phyloP scores from a whole-genome alignment of 2,888 invertebrate species.

The Endomychus coccineus region DNA sequence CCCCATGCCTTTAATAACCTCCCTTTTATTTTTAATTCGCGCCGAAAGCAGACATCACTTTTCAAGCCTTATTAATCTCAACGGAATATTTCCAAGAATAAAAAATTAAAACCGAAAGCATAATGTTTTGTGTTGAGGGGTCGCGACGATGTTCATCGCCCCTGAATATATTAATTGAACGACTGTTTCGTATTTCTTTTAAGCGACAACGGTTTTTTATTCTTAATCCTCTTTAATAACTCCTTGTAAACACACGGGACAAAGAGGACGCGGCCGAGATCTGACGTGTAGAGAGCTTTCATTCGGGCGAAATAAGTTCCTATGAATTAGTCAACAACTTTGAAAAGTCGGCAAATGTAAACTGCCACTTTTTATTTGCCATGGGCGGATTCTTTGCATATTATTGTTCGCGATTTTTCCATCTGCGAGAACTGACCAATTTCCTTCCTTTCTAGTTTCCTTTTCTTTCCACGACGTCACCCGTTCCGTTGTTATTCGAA shows the following conservation, averaged over 20 bases:
- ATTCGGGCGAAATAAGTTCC: conserved; percentile 35
- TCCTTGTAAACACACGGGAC: conserved; percentile 19
- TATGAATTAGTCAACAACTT: conserved; percentile 42
- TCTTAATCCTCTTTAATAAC: conserved; percentile 39
- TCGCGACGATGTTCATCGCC: conserved; percentile 27
- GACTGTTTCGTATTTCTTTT: conserved; percentile 42
- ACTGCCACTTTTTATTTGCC: conserved; percentile 40
- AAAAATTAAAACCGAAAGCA: conserved; percentile 43
- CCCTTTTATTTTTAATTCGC: conserved; percentile 40
- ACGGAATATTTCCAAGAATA: conserved; percentile 40
- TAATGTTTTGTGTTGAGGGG: conserved; percentile 38
- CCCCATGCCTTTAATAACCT: conserved; percentile 30
- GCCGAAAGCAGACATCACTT: conserved; percentile 38
- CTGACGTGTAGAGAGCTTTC: conserved; percentile 29
- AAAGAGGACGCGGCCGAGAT: conserved; percentile 22
- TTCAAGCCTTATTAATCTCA: conserved; percentile 43
- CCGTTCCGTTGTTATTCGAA: too few species aligned
- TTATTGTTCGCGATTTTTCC: conserved; percentile 36
- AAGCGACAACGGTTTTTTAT: conserved; percentile 41
- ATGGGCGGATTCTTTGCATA: conserved; percentile 40
- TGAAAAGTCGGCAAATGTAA: conserved; percentile 40
- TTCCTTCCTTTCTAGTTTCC: too few species aligned
- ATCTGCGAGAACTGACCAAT: too few species aligned
- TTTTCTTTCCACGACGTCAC: too few species aligned
- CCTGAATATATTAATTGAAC: conserved; percentile 45